Percentiles rank a stretch among this genome's conserved stretches.
phyloP scores from a whole-genome alignment of 2,113 vertebrate genomes.

The Saccopteryx bilineata region DNA sequence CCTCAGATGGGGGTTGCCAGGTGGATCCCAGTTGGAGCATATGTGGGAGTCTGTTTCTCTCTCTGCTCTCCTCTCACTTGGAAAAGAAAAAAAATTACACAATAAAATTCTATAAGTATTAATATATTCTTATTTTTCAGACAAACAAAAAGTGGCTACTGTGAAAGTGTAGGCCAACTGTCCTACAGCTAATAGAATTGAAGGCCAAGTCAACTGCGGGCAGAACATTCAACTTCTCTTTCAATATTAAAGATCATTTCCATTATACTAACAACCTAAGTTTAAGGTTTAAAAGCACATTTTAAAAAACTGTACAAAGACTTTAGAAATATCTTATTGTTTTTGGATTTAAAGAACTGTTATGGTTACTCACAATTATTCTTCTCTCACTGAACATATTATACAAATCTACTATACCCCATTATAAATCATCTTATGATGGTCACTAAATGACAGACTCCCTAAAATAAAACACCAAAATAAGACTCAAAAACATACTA shows the following conservation, averaged over 20 bases:
- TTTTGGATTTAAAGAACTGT: background rate
- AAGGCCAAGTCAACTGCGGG: background rate
- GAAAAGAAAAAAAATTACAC: no score
- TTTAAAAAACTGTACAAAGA: background rate
- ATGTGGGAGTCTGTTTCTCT: no score
- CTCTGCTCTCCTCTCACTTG: no score
- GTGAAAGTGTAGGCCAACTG: background rate
- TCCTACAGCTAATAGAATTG: background rate
- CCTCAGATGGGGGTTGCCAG: no score
- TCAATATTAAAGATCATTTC: slow-evolving; percentile 52
- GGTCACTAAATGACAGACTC: background rate
- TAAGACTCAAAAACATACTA: background rate
- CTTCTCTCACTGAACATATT: background rate
- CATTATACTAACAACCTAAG: slow-evolving; percentile 42
- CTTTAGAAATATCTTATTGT: background rate
- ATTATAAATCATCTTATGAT: background rate
- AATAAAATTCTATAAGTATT: background rate
- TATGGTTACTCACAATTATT: background rate
- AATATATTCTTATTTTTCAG: slow-evolving; percentile 41
- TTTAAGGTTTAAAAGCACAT: slow-evolving; percentile 33
- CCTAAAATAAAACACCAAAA: background rate
- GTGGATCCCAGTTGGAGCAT: no score
- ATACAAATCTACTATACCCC: background rate
- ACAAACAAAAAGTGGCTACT: background rate
- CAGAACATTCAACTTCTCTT: slow-evolving; percentile 64